Evolutionary conservation across 1,140 invertebrate species (phyloP), one percentile per base, ranked within the genome.

Genomic region (Drosophila erecta): DNA sequence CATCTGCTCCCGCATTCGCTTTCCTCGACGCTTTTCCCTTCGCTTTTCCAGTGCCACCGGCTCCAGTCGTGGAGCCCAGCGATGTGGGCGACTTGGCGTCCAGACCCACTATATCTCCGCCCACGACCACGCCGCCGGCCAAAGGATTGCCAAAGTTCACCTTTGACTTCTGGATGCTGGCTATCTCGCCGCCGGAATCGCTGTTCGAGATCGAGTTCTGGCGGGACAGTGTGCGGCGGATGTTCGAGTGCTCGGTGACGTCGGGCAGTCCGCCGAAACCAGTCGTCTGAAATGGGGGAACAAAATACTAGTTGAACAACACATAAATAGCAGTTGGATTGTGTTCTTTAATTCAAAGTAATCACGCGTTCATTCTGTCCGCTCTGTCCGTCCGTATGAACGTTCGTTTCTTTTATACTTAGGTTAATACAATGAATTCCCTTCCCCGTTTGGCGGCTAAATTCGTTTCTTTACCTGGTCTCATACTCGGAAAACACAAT

Each of bases 241-340:
- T 90, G 55, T 92, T 92, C 30, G 91, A 92, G 74, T 92, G 91
- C 60, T 92, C 91, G 71, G 91, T 92, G 40, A 92, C 91, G 66
- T 92, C 91, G 51, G 91, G 91, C 53, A 92, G 66, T 20, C 91
- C 91, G 54, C 91, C 91, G 64, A 92, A 92, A 8, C 91, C 91
- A 41, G 91, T 91, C 62, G 91, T 91, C 91, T 92, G 79, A 35
- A 91, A 38, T 14, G 12, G 12, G 4, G 8, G 30, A 10, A 10
- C 20, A 30, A 30, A 44, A 11, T 2, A 15, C 2, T 15, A 24
- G 38, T 38, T 22, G 7, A 47, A 27, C 7, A 30, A 8, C 30
- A 10, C 7, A 2, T 8, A 8, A 30, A 8, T 7, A 10, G 0
- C 30, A 30, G 10, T 30, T 6, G 24, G 24, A 1, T 27, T 27